Conservation (phyloP, 2,113 vertebrate genomes). For the Solea solea region DNA sequence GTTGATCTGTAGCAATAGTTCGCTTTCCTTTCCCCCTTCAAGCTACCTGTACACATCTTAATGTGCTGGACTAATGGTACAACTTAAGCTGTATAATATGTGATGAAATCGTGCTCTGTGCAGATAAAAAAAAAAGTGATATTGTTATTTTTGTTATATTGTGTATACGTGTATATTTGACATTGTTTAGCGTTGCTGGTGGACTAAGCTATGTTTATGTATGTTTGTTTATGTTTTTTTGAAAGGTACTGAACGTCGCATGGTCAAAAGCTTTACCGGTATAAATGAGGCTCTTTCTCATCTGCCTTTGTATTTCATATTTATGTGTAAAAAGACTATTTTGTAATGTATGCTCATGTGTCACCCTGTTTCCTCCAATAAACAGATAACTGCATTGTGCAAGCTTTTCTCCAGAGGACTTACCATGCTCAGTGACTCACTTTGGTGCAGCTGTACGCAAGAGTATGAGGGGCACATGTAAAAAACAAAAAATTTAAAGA, state of each 20-base stretch:
- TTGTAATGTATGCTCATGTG: slow-evolving; percentile 60
- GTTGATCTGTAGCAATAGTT: slow-evolving; percentile 72
- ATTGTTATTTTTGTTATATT: slow-evolving; percentile 74
- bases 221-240: slow-evolving; percentile 31
- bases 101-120: slow-evolving; percentile 50
- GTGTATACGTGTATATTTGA: slow-evolving; percentile 73
- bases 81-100: slow-evolving; percentile 70
- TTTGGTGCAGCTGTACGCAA: not conserved
- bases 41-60: slow-evolving; percentile 74
- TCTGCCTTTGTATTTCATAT: slow-evolving; percentile 72
- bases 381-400: slow-evolving; percentile 28
- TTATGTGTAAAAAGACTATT: slow-evolving; percentile 79
- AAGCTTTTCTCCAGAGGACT: slow-evolving; percentile 57
- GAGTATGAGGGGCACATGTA: no score
- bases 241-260: slow-evolving; percentile 74
- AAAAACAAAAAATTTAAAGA: no score
- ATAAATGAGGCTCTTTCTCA: slow-evolving; percentile 67
- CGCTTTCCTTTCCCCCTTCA: slow-evolving; percentile 55
- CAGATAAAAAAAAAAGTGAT: slow-evolving; percentile 49
- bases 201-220: slow-evolving; percentile 66
- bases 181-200: slow-evolving; percentile 63
- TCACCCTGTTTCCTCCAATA: slow-evolving; percentile 29
- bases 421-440: not conserved
- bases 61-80: slow-evolving; percentile 76
- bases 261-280: slow-evolving; percentile 83